Evolutionary conservation across 2,888 invertebrate species (phyloP).

Genomic region (Heliconius ismenius): DNA sequence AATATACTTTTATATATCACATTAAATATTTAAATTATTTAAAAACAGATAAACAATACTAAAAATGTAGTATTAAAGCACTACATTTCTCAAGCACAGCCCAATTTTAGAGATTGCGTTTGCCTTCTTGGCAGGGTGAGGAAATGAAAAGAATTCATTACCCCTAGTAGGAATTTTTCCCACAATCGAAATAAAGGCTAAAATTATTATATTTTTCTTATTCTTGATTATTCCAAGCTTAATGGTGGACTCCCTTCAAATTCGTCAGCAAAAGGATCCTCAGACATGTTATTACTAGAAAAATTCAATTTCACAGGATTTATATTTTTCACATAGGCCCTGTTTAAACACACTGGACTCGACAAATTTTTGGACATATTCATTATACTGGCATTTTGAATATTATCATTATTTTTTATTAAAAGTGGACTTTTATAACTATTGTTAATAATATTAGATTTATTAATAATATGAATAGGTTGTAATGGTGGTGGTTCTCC

Average conservation of each 20-base stretch:
- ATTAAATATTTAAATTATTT: background rate
- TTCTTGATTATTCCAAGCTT: constrained; percentile 60
- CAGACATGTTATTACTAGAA: constrained; percentile 49
- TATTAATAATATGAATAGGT: constrained; percentile 71
- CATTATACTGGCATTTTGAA: constrained; percentile 47
- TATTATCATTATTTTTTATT: constrained; percentile 41
- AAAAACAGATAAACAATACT: background rate
- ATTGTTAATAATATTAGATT: constrained; percentile 60
- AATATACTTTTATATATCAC: background rate
- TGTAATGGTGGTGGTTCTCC: constrained; percentile 81
- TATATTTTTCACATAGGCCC: constrained; percentile 56
- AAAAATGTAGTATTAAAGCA: background rate
- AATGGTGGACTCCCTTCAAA: constrained; percentile 73
- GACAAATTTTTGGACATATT: constrained; percentile 31
- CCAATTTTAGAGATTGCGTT: background rate
- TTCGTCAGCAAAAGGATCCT: constrained; percentile 69
- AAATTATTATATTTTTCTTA: background rate
- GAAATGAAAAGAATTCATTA: background rate
- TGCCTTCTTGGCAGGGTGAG: background rate
- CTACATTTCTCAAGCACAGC: too few relatives aligned
- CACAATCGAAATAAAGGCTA: background rate
- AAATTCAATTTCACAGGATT: constrained; percentile 66
- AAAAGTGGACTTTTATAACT: constrained; percentile 70
- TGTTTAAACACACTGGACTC: constrained; percentile 60
- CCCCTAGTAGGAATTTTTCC: background rate